Base-by-base conservation (phyloP, 2,888 invertebrate genomes). In the Crioceris asparagi region DNA sequence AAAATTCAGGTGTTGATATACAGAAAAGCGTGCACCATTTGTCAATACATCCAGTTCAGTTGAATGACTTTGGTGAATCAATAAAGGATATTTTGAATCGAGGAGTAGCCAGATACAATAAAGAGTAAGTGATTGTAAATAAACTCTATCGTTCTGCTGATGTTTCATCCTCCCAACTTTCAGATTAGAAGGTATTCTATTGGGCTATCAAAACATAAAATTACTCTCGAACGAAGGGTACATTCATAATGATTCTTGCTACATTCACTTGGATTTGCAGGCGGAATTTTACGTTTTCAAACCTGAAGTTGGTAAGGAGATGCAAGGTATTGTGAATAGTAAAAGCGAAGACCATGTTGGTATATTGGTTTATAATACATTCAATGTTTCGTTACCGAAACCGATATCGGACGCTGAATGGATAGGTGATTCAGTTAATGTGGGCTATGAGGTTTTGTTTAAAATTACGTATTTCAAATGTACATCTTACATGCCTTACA, bases 261-360 rank as follows among this genome's bases (percentile, higher is more conserved):
- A 71, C 48, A 70, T 80, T 42, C 75, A 79, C 54, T 64, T 79
- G 42, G 74, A 79, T 63, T 68, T 83, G 2, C 69, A 74, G 57
- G 79, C 75, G 12, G 78, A 81, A 49, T 81, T 79, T 56, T 80
- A 75, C 54, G 62, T 83, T 43, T 80, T 81, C 54, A 69, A 68
- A 45, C 83, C 83, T 8, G 57, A 63, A 56, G 61, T 77, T 32
- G 79, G 76, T 3, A 71, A 71, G 41, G 66, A 61, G 19, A 56
- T 83, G 31, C 71, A 67, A 55, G 83, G 79, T 6, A 57, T 75
- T 46, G 77, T 83, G 1, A 80, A 77, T 54, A 80, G 79, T 57
- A 76, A 74, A 46, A 74, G 74, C 45, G 59, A 64, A 21, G 75
- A 77, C 47, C 79, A 82, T 62, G 63, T 83, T 39, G 77, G 77